Evolutionary conservation across 2,113 vertebrate genomes (phyloP), one percentile per base, ranked within the genome.

Genomic region (Centropus unirufus): DNA sequence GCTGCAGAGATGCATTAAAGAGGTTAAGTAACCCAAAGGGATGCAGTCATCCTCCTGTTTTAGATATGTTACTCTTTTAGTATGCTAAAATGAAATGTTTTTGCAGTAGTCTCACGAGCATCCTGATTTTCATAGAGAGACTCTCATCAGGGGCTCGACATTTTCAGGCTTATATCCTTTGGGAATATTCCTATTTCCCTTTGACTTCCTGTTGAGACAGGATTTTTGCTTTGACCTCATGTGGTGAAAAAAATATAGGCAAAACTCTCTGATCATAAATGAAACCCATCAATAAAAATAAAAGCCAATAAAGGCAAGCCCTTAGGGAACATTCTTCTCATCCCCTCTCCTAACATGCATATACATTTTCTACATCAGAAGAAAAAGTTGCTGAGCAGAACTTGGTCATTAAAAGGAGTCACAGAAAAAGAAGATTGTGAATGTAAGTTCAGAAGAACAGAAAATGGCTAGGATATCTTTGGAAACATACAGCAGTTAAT

Each of bases 211-310:
- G 30, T 88, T 83, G 72, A 91, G 62, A 89, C 66, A 84, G 66
- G 73, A 81, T 92, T 89, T 92, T 89, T 88, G 34, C 47, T 93
- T 90, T 92, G 78, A 81, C 89, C 44, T 94, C 86, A 62, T 9
- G 3, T 57, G 52, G 52, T 70, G 70, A 79, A 88, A 93, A 64
- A 63, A 74, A 70, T 68, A 67, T 20, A 70, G 27, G 55, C 72
- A 49, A 73, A 93, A 79, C 74, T 90, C 89, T 86, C 87, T 90
- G 90, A 94, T 95, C 19, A 0, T 69, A 82, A 79, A 74, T 83
- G 79, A 96, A 95, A 92, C 46, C 17, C 86, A 58, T 82, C 81
- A 91, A 87, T 92, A 96, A 95, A 94, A 92, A 85, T 88, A 90
- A 87, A 94, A 76, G 47, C 34, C 30, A 91, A 70, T 92, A 77